Evolutionary conservation across 2,113 vertebrate genomes (phyloP).

Genomic region (Notothenia rossii): DNA sequence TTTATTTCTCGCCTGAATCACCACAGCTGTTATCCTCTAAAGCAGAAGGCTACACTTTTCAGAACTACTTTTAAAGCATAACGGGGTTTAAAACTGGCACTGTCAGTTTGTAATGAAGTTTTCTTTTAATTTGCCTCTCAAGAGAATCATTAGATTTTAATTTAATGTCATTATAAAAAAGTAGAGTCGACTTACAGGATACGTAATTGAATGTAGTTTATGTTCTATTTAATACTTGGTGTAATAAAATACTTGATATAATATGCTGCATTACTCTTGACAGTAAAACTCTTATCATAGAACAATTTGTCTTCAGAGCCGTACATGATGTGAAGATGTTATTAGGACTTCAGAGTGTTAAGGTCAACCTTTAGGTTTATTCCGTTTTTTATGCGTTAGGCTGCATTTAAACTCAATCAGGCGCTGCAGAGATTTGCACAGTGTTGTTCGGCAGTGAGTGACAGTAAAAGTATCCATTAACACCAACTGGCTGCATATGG

Average conservation of each 20-base stretch:
- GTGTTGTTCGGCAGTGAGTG: too few relatives aligned
- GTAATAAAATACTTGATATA: not conserved
- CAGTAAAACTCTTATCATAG: not conserved
- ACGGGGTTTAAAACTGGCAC: not conserved
- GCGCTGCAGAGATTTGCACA: too few relatives aligned
- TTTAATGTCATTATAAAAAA: not conserved
- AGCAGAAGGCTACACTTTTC: too few relatives aligned
- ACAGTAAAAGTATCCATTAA: too few relatives aligned
- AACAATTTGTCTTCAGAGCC: not conserved
- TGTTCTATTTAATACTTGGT: not conserved
- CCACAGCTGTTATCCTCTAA: too few relatives aligned
- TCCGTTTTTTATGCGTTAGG: too few relatives aligned
- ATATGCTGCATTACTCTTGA: not conserved
- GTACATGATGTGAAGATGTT: not conserved
- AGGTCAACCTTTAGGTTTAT: too few relatives aligned
- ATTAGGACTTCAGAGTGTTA: too few relatives aligned
- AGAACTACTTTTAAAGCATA: too few relatives aligned
- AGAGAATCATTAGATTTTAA: conserved; percentile 3
- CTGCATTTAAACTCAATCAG: too few relatives aligned
- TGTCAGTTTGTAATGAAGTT: not conserved
- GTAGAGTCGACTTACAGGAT: not conserved
- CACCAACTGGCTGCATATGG: too few relatives aligned
- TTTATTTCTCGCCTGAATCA: too few relatives aligned
- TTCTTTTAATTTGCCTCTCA: not conserved
- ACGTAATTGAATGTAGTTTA: not conserved